Conservation (phyloP, 2,888 invertebrate genomes). For the Eledona agricola region DNA sequence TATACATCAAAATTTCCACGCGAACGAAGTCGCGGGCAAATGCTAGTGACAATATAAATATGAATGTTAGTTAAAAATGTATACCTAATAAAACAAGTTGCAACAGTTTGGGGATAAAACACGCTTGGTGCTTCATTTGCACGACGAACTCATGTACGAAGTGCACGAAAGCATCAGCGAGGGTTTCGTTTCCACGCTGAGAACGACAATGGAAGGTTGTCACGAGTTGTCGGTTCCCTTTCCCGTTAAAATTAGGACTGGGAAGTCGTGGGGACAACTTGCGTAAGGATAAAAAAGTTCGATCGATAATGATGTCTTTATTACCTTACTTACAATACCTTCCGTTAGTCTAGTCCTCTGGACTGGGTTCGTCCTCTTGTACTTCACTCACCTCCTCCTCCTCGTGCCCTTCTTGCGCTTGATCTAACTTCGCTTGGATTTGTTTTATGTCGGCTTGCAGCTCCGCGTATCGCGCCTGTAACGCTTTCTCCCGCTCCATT, state of each 20-base stretch:
- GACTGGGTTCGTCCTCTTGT: no score
- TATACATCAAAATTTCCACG: no score
- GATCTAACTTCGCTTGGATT: conserved; percentile 51
- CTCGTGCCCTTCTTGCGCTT: conserved; percentile 37
- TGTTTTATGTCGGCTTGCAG: conserved; percentile 52
- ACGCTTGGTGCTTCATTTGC: conserved; percentile 86
- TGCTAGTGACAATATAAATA: no score
- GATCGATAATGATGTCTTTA: no score
- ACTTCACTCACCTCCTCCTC: neutral
- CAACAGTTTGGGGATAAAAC: conserved; percentile 60
- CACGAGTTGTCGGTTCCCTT: conserved; percentile 79
- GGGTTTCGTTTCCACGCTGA: conserved; percentile 71
- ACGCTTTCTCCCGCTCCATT: conserved; percentile 86
- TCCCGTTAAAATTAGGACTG: conserved; percentile 86
- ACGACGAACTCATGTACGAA: conserved; percentile 97
- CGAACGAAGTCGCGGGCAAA: no score
- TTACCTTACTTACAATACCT: no score
- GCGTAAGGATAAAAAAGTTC: no score
- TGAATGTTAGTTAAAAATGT: no score
- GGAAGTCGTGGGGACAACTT: conserved; percentile 80
- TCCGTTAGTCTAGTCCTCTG: no score
- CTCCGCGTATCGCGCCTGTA: conserved; percentile 85
- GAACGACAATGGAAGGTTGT: conserved; percentile 82
- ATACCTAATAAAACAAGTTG: no score
- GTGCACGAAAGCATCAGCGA: conserved; percentile 69